These are phyloP conservation scores for Caenorhabditis doughertyi DNA, from an alignment of 2,888 invertebrate genomes.

Conservation along the genomic window DNA sequence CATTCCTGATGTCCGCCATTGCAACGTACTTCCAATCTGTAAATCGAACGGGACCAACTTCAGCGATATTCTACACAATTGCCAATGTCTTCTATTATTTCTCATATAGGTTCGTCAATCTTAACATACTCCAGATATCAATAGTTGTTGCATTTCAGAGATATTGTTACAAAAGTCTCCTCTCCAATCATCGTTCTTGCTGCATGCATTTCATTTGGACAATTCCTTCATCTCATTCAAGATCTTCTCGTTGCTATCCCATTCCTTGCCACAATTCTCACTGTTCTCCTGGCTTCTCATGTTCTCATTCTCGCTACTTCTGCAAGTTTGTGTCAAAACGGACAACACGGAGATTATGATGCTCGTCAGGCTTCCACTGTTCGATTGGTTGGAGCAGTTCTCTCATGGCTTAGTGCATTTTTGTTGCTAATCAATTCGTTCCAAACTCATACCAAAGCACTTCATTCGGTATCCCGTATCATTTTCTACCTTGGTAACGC, in stretches of 20 bases:
- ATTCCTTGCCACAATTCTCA: conserved; percentile 43
- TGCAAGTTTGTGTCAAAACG: conserved; percentile 48
- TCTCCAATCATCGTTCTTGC: conserved; percentile 35
- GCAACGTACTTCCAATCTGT: conserved; percentile 57
- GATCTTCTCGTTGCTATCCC: conserved; percentile 64
- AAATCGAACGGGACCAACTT: conserved; percentile 40
- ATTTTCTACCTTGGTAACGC: conserved; percentile 61
- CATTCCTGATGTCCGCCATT: conserved; percentile 53
- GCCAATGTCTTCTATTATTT: conserved; percentile 57
- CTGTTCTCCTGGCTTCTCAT: conserved; percentile 51
- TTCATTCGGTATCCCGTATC: conserved; percentile 52
- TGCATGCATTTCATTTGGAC: conserved; percentile 43
- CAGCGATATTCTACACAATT: conserved; percentile 43
- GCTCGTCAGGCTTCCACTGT: conserved; percentile 50
- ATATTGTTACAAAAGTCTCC: conserved; percentile 37
- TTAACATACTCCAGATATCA: neutral
- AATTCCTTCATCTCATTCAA: conserved; percentile 55
- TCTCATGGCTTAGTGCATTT: conserved; percentile 61
- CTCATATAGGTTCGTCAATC: conserved; percentile 37
- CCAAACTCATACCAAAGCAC: conserved; percentile 56
- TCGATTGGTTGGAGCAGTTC: conserved; percentile 49
- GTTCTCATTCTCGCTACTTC: conserved; percentile 50
- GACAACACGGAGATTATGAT: conserved; percentile 60
- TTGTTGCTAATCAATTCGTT: conserved; percentile 57
- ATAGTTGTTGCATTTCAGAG: conserved; percentile 34